Evolutionary conservation across 2,888 invertebrate genomes (phyloP).

Genomic region (Linyphia triangularis): DNA sequence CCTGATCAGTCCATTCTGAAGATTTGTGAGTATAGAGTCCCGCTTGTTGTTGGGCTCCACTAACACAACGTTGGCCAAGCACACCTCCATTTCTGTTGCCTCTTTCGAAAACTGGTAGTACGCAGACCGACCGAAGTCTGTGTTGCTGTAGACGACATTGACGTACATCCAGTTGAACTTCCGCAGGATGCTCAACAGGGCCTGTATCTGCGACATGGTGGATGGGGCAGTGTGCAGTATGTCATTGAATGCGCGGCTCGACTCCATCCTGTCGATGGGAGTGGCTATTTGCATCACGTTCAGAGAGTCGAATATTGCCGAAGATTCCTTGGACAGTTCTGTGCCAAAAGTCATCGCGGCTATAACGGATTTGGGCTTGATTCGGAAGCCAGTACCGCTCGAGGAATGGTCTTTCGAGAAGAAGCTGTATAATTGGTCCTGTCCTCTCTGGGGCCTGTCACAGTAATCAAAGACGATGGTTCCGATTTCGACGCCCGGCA

Average conservation of each 20-base stretch:
- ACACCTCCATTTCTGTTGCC: constrained; percentile 77
- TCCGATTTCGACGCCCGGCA: constrained; percentile 75
- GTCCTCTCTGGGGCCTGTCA: constrained; percentile 78
- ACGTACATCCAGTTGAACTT: constrained; percentile 79
- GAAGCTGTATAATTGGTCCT: constrained; percentile 79
- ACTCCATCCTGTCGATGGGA: constrained; percentile 78
- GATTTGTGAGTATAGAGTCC: constrained; percentile 36
- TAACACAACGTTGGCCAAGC: constrained; percentile 78
- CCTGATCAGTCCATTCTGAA: constrained; percentile 50
- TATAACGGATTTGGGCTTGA: constrained; percentile 77
- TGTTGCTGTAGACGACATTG: constrained; percentile 79
- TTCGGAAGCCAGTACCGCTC: constrained; percentile 2
- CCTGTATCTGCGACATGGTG: constrained; percentile 77
- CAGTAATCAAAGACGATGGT: constrained; percentile 80
- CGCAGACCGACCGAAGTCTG: constrained; percentile 78
- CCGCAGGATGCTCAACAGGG: constrained; percentile 78
- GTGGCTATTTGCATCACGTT: constrained; percentile 79
- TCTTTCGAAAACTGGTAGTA: constrained; percentile 78
- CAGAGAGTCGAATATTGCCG: constrained; percentile 78
- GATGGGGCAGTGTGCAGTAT: constrained; percentile 79
- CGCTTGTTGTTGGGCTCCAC: constrained; percentile 73
- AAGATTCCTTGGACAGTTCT: constrained; percentile 78
- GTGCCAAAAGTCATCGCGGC: constrained; percentile 79
- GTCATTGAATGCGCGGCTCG: constrained; percentile 77
- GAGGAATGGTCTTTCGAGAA: constrained; percentile 78